Percentiles rank a stretch among this genome's conserved stretches.
phyloP scores from a whole-genome alignment of 2,113 vertebrate species.

The Nothoprocta perdicaria region DNA sequence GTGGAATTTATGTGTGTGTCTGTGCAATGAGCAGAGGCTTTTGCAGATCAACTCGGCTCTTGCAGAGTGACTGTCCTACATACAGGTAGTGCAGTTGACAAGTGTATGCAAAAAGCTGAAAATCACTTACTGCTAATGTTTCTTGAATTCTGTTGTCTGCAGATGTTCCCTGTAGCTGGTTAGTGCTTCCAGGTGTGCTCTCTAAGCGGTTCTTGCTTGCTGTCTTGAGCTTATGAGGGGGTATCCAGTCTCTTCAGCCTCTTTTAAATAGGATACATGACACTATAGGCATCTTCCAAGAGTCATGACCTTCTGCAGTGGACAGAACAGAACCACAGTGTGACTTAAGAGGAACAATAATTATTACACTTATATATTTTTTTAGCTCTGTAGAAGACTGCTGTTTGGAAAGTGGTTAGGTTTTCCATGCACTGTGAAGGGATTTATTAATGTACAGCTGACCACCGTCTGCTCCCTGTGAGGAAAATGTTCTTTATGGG shows the following conservation, averaged over 20 bases:
- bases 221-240: not conserved
- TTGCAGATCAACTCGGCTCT: not conserved
- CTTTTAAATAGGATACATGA: rapidly evolving
- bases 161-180: not conserved
- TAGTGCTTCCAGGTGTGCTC: rapidly evolving
- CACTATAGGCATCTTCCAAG: not conserved
- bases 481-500: not conserved
- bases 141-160: not conserved
- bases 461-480: not conserved
- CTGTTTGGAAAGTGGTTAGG: rapidly evolving
- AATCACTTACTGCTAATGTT: too few species aligned
- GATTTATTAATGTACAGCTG: not conserved
- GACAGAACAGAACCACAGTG: not conserved
- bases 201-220: not conserved
- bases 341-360: not conserved
- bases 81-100: rapidly evolving
- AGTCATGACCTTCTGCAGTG: not conserved
- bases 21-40: not conserved
- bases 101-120: too few species aligned
- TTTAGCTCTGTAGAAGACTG: not conserved
- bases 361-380: not conserved
- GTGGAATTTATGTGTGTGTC: not conserved
- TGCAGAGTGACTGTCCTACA: rapidly evolving
- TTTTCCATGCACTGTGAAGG: not conserved
- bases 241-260: not conserved